Evolutionary conservation across 2,888 invertebrate genomes (phyloP).

Genomic region (Eupithecia subfuscata): DNA sequence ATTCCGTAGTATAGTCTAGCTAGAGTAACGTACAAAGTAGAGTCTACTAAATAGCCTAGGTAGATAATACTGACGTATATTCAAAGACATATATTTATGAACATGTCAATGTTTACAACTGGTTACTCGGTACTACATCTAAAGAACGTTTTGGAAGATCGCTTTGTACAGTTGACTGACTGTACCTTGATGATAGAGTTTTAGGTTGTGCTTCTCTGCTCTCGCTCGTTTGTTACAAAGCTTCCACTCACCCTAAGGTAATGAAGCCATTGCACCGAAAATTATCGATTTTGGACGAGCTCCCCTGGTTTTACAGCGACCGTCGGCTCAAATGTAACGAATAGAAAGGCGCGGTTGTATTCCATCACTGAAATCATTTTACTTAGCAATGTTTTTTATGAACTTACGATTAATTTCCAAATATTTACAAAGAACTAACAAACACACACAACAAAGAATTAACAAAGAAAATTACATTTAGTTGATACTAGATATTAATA

Average conservation of each 20-base stretch:
- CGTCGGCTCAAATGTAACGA: background rate
- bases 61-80: background rate
- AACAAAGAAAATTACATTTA: too few relatives aligned
- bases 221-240: background rate
- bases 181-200: background rate
- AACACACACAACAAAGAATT: too few relatives aligned
- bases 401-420: too few relatives aligned
- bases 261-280: slow-evolving; percentile 13
- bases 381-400: background rate
- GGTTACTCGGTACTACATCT: too few relatives aligned
- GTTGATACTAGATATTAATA: too few relatives aligned
- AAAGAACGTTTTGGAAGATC: too few relatives aligned
- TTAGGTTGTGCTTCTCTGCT: background rate
- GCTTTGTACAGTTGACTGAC: too few relatives aligned
- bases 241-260: slow-evolving; percentile 6
- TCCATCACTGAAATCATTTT: background rate
- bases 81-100: background rate
- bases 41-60: background rate
- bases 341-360: background rate
- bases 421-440: too few relatives aligned
- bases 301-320: slow-evolving; percentile 8
- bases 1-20: too few relatives aligned
- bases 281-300: slow-evolving; percentile 33
- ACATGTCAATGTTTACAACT: background rate
- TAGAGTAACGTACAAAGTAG: background rate